A percentile compares a stretch with the other conserved stretches of the same genome.
These are phyloP conservation scores for Gymnogyps californianus DNA, from an alignment of 2,113 vertebrate genomes.

Conservation along the genomic window DNA sequence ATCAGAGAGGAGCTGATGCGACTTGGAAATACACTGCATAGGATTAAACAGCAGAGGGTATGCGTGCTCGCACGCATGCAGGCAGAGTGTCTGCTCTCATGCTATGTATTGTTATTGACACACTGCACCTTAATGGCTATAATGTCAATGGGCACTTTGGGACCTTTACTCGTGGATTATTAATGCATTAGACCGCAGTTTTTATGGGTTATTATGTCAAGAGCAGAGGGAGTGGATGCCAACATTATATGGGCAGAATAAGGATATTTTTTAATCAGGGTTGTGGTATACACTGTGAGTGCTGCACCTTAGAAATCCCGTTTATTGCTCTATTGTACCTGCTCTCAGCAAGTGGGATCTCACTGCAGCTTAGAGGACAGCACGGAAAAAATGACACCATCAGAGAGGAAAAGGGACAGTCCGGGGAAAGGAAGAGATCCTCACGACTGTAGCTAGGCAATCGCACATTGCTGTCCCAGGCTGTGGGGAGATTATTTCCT, in stretches of 20 bases:
- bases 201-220: constrained; percentile 55
- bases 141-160: constrained; percentile 62
- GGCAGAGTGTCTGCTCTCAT: constrained; percentile 3
- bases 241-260: background rate
- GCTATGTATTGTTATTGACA: constrained; percentile 49
- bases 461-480: background rate
- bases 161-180: constrained; percentile 53
- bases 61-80: background rate
- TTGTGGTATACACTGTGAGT: background rate
- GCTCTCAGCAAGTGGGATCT: background rate
- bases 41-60: constrained; percentile 47
- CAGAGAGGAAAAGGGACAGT: background rate
- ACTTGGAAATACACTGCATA: background rate
- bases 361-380: background rate
- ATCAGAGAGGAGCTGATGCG: background rate
- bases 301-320: background rate
- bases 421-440: background rate
- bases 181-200: constrained; percentile 52
- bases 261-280: background rate
- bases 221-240: background rate
- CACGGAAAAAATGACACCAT: background rate
- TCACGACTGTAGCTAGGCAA: background rate
- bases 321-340: background rate
- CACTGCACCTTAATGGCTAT: constrained; percentile 51
- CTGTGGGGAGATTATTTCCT: constrained; percentile 8